Evolutionary conservation across 2,797 vertebrate genomes (phyloP).

Genomic region (Acropternis orthonyx): DNA sequence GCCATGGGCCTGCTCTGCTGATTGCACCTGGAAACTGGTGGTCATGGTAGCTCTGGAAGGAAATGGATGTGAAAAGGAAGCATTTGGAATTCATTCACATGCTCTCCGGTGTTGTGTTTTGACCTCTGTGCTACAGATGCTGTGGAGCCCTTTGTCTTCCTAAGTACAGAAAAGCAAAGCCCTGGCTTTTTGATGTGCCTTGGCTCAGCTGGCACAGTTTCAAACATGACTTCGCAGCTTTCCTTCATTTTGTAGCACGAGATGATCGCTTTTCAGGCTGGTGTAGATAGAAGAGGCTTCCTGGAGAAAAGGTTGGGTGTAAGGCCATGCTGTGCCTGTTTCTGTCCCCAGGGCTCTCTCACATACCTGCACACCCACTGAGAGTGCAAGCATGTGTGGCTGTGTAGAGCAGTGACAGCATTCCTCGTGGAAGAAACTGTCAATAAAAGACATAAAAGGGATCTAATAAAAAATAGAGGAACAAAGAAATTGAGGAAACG

Average conservation of each 20-base stretch:
- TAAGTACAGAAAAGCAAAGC: neutral
- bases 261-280: neutral
- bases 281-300: neutral
- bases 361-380: fast-evolving
- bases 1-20: neutral
- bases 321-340: neutral
- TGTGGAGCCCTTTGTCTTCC: neutral
- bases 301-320: neutral
- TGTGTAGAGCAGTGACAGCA: neutral
- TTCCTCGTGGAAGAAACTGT: neutral
- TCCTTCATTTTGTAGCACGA: neutral
- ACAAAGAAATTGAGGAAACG: neutral
- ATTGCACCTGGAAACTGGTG: neutral
- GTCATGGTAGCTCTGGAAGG: neutral
- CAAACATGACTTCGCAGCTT: neutral
- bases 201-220: neutral
- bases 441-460: neutral
- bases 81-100: neutral
- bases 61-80: neutral
- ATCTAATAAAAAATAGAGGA: neutral
- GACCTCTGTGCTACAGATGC: neutral
- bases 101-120: neutral
- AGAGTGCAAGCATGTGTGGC: neutral
- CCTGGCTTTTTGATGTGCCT: neutral
- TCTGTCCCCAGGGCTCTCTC: neutral